Base-by-base conservation (phyloP, 2,888 invertebrate genomes). In the Athalia rosae region DNA sequence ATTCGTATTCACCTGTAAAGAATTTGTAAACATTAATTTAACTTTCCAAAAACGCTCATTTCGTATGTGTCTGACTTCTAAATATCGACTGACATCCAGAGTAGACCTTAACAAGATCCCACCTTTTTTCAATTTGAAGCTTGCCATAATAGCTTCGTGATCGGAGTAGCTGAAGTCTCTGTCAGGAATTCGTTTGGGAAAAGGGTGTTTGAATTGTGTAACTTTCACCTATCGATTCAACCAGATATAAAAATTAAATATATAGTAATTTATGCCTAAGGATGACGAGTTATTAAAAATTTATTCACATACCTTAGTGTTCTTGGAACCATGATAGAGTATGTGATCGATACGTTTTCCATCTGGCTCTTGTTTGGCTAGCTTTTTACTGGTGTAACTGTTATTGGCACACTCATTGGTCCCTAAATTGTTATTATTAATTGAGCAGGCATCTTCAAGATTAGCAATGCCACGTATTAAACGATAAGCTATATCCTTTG, bases 301-400 rank as follows among this genome's bases (percentile, higher is more conserved):
- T 43, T 7, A 45, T 45, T 62, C 45, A 74, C 66, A 80, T 83
- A 89, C 90, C 81, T 86, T 85, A 64, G 83, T 82, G 56, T 85
- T 81, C 15, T 87, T 84, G 41, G 89, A 89, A 58, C 91, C 89
- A 80, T 91, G 91, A 87, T 94, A 96, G 83, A 98, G 91, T 82
- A 99, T 95, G 89, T 98, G 97, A 91, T 99, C 99, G 83, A 99
- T 97, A 79, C 98, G 93, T 88, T 96, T 95, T 15, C 98, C 98
- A 61, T 93, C 91, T 0, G 95, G 94, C 76, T 91, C 90, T 9
- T 89, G 88, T 77, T 91, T 91, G 2, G 92, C 90, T 74, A 91
- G 84, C 66, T 90, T 91, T 0, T 90, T 88, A 76, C 92, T 90
- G 0, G 96, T 94, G 87, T 98, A 99, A 82, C 95, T 95, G 89